phyloP scores from a whole-genome alignment of 2,113 vertebrate species.

The Damaliscus lunatus region DNA sequence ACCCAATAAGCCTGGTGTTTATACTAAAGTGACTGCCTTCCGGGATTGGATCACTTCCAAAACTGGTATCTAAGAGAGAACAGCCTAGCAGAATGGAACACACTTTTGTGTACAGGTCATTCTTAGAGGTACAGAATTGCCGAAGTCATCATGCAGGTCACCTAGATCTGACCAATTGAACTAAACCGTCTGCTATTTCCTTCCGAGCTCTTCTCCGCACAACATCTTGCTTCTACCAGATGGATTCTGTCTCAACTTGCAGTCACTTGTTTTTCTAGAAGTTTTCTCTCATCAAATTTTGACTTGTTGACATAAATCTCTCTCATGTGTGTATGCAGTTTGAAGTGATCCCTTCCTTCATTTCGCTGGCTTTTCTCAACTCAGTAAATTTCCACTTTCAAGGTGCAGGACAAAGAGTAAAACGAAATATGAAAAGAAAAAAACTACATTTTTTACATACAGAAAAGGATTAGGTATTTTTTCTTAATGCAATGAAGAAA shows the following conservation, averaged over 20 bases:
- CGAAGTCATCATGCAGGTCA: not conserved
- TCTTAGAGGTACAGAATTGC: not conserved
- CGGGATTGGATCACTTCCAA: constrained; percentile 79
- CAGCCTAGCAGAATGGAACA: not conserved
- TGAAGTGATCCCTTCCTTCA: not conserved
- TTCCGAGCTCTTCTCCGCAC: not conserved
- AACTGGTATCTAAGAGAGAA: constrained; percentile 64
- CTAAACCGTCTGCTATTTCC: not conserved
- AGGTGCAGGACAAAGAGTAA: not conserved
- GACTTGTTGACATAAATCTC: not conserved
- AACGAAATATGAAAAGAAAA: not conserved
- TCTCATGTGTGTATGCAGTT: not conserved
- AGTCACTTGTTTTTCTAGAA: constrained; percentile 2
- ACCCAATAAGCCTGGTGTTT: constrained; percentile 82
- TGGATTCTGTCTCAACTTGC: not conserved
- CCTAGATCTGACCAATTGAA: not conserved
- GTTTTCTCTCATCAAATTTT: constrained; percentile 1
- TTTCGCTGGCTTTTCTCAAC: not conserved
- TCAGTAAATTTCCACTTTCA: not conserved
- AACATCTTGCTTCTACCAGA: not conserved
- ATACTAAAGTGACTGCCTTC: constrained; percentile 78
- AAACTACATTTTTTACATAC: not conserved
- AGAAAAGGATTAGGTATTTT: not conserved
- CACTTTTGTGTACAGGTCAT: not conserved
- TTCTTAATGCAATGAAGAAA: not conserved